Evolutionary conservation across 1,140 invertebrate species (phyloP), one percentile per base, ranked within the genome.

Genomic region (Xylocopa sonorina): DNA sequence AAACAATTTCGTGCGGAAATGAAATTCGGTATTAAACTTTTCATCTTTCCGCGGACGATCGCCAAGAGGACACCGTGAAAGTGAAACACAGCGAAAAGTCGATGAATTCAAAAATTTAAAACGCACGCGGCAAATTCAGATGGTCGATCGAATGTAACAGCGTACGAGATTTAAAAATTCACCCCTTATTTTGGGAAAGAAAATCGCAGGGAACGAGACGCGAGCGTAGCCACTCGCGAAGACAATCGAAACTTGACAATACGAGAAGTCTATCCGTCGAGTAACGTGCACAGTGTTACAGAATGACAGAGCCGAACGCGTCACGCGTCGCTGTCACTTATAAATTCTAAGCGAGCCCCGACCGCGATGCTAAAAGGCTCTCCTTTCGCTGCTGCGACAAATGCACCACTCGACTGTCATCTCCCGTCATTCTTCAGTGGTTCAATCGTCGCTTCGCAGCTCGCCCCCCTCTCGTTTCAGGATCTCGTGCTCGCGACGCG

Each of bases 351-450:
- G 63, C 69, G 57, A 67, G 38, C 43, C 51, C 57, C 71, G 27
- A 43, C 53, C 58, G 55, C 41, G 66, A 72, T 76, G 82, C 64
- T 84, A 84, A 77, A 85, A 85, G 80, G 73, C 57, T 43, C 62
- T 83, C 43, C 48, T 69, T 67, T 71, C 62, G 34, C 51, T 74
- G 58, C 53, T 51, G 63, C 69, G 53, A 67, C 73, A 57, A 73
- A 62, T 64, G 71, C 72, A 29, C 50, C 68, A 84, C 63, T 81
- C 82, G 50, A 81, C 73, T 78, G 78, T 84, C 83, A 72, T 74
- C 69, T 82, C 60, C 51, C 71, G 73, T 85, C 81, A 63, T 83
- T 80, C 68, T 68, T 75, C 53, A 43, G 69, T 73, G 64, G 72
- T 81, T 85, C 78, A 67, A 80, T 83, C 67, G 78, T 80, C 66